Conservation (phyloP, 2,113 vertebrate genomes). For the Poicephalus meyeri region DNA sequence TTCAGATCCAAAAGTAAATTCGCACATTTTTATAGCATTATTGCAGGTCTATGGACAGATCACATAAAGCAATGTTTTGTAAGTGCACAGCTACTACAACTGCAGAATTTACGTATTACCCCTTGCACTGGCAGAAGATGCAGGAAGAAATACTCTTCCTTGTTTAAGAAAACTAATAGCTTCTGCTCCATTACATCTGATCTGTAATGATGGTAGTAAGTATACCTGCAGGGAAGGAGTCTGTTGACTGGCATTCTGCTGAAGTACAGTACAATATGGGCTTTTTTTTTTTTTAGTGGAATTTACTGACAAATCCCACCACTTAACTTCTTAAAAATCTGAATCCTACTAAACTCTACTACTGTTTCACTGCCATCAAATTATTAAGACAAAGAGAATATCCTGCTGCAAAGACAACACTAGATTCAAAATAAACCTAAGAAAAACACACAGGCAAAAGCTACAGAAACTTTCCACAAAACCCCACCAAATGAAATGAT, state of each 20-base stretch:
- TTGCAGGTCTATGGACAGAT: slow-evolving; percentile 53
- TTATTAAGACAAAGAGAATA: slow-evolving; percentile 74
- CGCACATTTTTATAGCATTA: slow-evolving; percentile 38
- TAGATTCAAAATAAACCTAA: slow-evolving; percentile 50
- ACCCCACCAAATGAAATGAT: slow-evolving; percentile 42
- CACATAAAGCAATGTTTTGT: background rate
- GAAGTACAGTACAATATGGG: background rate
- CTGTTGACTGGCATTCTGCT: slow-evolving; percentile 73
- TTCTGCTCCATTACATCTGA: slow-evolving; percentile 83
- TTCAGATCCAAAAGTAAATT: slow-evolving; percentile 34
- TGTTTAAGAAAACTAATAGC: slow-evolving; percentile 78
- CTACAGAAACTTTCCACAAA: slow-evolving; percentile 58
- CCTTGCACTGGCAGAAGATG: slow-evolving; percentile 46
- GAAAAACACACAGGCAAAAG: slow-evolving; percentile 29
- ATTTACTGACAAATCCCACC: slow-evolving; percentile 78
- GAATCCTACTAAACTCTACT: slow-evolving; percentile 69
- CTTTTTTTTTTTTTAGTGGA: slow-evolving; percentile 32
- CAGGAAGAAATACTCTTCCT: slow-evolving; percentile 66
- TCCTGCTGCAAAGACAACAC: slow-evolving; percentile 69
- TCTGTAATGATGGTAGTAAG: slow-evolving; percentile 74
- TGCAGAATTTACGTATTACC: slow-evolving; percentile 63
- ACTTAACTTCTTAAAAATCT: slow-evolving; percentile 76
- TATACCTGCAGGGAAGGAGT: slow-evolving; percentile 73
- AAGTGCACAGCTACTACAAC: slow-evolving; percentile 31
- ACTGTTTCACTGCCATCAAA: slow-evolving; percentile 58